Conservation (phyloP, 30 jellyfish, hydroid and myxozoan genomes). For the Rhopilema esculentum region DNA sequence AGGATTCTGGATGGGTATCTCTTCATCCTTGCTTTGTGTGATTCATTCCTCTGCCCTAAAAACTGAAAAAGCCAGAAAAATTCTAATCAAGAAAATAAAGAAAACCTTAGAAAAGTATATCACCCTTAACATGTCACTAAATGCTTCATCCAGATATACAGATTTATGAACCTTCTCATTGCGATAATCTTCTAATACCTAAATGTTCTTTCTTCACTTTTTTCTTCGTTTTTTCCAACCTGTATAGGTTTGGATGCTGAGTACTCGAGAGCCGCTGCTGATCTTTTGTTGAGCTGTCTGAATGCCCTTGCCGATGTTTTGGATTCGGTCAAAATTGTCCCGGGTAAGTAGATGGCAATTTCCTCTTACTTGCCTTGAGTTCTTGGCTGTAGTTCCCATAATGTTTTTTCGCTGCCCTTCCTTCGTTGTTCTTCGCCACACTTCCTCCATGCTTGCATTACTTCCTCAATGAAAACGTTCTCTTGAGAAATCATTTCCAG, state of each 20-base stretch:
- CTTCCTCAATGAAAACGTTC: too few relatives aligned
- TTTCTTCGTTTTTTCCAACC: neutral
- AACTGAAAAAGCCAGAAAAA: too few relatives aligned
- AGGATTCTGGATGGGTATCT: too few relatives aligned
- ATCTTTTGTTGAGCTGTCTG: slow-evolving; percentile 66
- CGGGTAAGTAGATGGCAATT: slow-evolving; percentile 10
- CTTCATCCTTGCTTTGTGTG: too few relatives aligned
- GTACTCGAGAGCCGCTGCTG: slow-evolving; percentile 72
- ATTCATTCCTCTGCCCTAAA: too few relatives aligned
- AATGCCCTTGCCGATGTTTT: slow-evolving; percentile 58
- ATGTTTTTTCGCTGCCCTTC: neutral
- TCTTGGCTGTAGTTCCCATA: neutral
- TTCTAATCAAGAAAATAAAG: too few relatives aligned
- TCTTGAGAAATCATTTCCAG: too few relatives aligned
- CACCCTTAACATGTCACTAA: too few relatives aligned
- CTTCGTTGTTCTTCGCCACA: neutral
- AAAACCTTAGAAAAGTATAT: too few relatives aligned
- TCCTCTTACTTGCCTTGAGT: neutral
- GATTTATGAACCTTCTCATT: neutral
- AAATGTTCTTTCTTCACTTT: neutral
- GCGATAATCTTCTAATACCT: neutral
- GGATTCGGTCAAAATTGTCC: slow-evolving; percentile 27
- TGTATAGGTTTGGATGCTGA: slow-evolving; percentile 72
- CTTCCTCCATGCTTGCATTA: too few relatives aligned
- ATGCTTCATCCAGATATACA: neutral